phyloP scores from a whole-genome alignment of 2,888 invertebrate genomes.

The Alloscopus bannaensis region DNA sequence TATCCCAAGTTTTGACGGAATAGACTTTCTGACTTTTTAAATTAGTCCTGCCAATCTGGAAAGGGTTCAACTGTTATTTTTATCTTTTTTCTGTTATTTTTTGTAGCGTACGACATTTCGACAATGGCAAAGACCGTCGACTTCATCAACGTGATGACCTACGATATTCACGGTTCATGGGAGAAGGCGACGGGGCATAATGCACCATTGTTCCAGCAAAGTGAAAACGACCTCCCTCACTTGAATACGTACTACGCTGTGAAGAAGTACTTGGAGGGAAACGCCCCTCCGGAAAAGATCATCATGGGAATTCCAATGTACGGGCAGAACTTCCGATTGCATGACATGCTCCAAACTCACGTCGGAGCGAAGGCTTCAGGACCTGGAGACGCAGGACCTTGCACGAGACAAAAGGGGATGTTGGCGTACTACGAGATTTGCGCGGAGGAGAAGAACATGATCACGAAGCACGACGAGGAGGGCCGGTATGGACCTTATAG shows the following conservation, averaged over 20 bases:
- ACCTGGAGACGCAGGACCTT: slow-evolving; percentile 83
- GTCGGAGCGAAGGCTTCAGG: slow-evolving; percentile 81
- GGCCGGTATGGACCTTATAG: slow-evolving; percentile 85
- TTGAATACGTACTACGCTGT: slow-evolving; percentile 79
- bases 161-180: slow-evolving; percentile 75
- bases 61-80: too few relatives aligned
- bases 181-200: slow-evolving; percentile 75
- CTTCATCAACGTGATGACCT: slow-evolving; percentile 75
- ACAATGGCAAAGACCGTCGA: slow-evolving; percentile 73
- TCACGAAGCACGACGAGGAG: slow-evolving; percentile 77
- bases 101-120: slow-evolving; percentile 74
- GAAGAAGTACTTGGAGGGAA: slow-evolving; percentile 83
- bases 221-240: slow-evolving; percentile 72
- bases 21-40: too few relatives aligned
- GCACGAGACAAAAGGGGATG: slow-evolving; percentile 83
- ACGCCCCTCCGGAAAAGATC: slow-evolving; percentile 81
- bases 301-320: slow-evolving; percentile 80
- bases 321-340: slow-evolving; percentile 74
- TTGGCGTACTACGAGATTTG: slow-evolving; percentile 85
- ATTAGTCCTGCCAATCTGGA: too few relatives aligned
- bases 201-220: slow-evolving; percentile 74
- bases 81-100: slow-evolving; percentile 23
- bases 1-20: too few relatives aligned
- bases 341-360: slow-evolving; percentile 76
- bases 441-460: slow-evolving; percentile 11